Percentiles rank a stretch among this genome's conserved stretches.
These are phyloP conservation scores for Manis crassicaudata DNA, from an alignment of 2,797 vertebrate genomes.

Conservation along the genomic window DNA sequence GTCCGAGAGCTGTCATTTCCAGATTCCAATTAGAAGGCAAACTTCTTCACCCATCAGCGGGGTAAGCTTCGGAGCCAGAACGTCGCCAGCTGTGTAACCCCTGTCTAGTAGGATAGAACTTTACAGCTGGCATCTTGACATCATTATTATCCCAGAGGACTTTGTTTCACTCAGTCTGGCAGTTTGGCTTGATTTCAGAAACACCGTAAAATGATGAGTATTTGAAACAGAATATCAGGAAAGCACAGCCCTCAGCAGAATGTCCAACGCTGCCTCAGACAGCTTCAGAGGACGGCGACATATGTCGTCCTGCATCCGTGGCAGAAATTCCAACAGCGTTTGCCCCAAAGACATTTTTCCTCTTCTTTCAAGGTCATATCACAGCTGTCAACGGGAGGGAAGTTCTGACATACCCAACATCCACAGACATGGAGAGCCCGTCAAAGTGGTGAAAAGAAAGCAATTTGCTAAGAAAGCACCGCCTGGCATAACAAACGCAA, in stretches of 20 bases:
- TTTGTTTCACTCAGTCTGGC: conserved; percentile 4
- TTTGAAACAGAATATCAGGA: conserved; percentile 29
- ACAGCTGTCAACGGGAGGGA: background rate
- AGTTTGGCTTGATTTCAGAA: conserved; percentile 35
- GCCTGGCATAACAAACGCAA: background rate
- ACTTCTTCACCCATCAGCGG: background rate
- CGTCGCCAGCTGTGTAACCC: background rate
- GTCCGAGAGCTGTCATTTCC: background rate
- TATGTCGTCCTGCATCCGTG: background rate
- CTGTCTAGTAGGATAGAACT: background rate
- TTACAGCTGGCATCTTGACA: background rate
- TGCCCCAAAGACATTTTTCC: background rate
- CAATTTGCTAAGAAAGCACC: background rate
- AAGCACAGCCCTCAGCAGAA: background rate
- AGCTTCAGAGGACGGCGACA: background rate
- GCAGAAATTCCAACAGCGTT: background rate
- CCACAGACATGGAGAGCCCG: background rate
- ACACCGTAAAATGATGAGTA: background rate
- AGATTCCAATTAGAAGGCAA: background rate
- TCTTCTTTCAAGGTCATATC: conserved; percentile 41
- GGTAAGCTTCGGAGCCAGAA: background rate
- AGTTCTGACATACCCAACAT: background rate
- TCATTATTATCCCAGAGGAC: background rate
- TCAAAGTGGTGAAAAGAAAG: background rate
- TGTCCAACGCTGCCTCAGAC: background rate